Conservation (phyloP, 1,140 invertebrate species). For the Anastrepha ludens region DNA sequence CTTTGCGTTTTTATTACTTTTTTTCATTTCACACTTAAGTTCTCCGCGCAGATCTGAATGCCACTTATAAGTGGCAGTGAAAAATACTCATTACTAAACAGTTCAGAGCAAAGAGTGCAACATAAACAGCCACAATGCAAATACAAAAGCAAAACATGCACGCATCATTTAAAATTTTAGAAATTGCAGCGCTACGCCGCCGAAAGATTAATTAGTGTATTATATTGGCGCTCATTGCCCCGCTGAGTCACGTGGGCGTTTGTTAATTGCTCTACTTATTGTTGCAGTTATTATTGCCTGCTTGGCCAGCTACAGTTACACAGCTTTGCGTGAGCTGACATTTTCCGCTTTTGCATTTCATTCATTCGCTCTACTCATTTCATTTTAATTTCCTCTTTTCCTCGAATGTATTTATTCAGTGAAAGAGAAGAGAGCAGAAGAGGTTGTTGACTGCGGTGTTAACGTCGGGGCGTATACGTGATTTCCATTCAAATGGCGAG, state of each 20-base stretch:
- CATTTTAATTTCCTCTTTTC: neutral
- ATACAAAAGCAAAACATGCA: too few relatives aligned
- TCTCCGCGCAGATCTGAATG: too few relatives aligned
- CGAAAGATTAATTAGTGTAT: too few relatives aligned
- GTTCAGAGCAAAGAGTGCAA: too few relatives aligned
- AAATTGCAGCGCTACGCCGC: too few relatives aligned
- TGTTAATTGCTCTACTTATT: slow-evolving; percentile 15
- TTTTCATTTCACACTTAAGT: too few relatives aligned
- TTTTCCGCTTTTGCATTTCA: neutral
- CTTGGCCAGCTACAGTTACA: neutral
- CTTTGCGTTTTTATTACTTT: too few relatives aligned
- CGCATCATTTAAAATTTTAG: too few relatives aligned
- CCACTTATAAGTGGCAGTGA: too few relatives aligned
- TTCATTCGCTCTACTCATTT: neutral
- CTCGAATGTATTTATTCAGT: slow-evolving; percentile 16
- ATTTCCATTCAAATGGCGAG: neutral
- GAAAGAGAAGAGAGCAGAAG: neutral
- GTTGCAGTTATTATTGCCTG: neutral
- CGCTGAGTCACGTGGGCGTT: neutral
- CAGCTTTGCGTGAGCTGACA: neutral
- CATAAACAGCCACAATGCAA: too few relatives aligned
- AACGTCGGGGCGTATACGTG: slow-evolving; percentile 41
- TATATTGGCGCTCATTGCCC: neutral
- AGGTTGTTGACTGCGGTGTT: neutral
- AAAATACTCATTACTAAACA: too few relatives aligned